Evolutionary conservation across 2,888 invertebrate genomes (phyloP), one percentile per base, ranked within the genome.

Genomic region (Aproaerema taeniolella): DNA sequence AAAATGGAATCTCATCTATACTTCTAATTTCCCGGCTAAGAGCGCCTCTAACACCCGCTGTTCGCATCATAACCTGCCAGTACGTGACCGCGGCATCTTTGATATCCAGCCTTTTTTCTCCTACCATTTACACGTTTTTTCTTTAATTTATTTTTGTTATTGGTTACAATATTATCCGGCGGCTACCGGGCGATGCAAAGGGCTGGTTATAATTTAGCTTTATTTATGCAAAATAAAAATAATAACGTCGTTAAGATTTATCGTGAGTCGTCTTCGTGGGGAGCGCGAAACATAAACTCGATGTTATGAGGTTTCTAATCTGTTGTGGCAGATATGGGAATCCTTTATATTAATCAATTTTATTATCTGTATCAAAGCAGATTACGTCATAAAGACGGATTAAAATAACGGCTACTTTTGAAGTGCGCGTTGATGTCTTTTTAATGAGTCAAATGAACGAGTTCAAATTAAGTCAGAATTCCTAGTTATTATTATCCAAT

Each of bases 201-300:
- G 79, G 73, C 67, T 70, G 69, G n/a, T 75, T 77, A 76, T 85
- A 79, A 85, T 81, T 83, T 76, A 67, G 74, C 80, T 80, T 83
- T 82, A 80, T 85, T 83, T 81, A 85, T 83, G 85, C 83, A 81
- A 85, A 85, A 85, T 81, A 76, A 81, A 79, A 76, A 66, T 74
- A 70, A 73, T 71, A 69, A 63, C 53, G 59, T 57, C 61, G 58
- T 66, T 54, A 68, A 74, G 83, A 85, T 83, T 82, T 85, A 85
- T 80, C 60, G 63, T 45, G 57, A 54, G 55, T 55, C 52, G 61
- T 61, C 54, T 60, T 59, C 28, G 68, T 69, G 68, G 76, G 67
- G 65, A 65, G 52, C 50, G 52, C 52, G 41, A 45, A 46, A 48
- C 48, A 35, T 52, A 55, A 50, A 52, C 53, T 52, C 50, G 49